Conservation (phyloP, 2,113 vertebrate species). For the Eretmochelys imbricata region DNA sequence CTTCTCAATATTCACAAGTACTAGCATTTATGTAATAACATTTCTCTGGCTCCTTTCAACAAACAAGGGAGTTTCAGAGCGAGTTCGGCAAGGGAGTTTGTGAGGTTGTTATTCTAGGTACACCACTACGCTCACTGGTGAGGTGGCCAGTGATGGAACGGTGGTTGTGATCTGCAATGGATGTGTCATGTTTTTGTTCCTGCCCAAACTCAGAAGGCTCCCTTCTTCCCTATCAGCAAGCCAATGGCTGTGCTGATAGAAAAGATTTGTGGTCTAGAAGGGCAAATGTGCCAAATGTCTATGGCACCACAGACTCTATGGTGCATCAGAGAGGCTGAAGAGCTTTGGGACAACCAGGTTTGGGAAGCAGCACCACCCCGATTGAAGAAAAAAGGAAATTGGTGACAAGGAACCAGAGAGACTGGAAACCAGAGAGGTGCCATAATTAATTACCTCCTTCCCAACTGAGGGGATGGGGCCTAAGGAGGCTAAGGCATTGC, state of each 20-base stretch:
- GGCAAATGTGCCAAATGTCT: too few species aligned
- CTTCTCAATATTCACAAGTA: slow-evolving; percentile 39
- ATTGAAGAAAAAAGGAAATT: neutral
- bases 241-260: neutral
- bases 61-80: slow-evolving; percentile 30
- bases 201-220: slow-evolving; percentile 4
- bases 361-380: neutral
- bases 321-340: neutral
- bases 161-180: neutral
- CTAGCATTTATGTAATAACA: slow-evolving; percentile 49
- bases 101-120: slow-evolving; percentile 7
- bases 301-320: neutral
- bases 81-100: neutral
- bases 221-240: neutral
- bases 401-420: neutral
- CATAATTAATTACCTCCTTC: too few species aligned
- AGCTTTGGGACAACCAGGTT: neutral
- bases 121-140: neutral
- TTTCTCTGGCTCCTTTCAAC: slow-evolving; percentile 52
- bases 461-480: too few species aligned
- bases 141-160: neutral
- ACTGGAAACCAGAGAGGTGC: neutral
- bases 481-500: too few species aligned
- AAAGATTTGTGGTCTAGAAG: neutral
- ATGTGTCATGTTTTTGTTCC: neutral